Conservation (phyloP, 2,113 vertebrate species). For the Solea solea region DNA sequence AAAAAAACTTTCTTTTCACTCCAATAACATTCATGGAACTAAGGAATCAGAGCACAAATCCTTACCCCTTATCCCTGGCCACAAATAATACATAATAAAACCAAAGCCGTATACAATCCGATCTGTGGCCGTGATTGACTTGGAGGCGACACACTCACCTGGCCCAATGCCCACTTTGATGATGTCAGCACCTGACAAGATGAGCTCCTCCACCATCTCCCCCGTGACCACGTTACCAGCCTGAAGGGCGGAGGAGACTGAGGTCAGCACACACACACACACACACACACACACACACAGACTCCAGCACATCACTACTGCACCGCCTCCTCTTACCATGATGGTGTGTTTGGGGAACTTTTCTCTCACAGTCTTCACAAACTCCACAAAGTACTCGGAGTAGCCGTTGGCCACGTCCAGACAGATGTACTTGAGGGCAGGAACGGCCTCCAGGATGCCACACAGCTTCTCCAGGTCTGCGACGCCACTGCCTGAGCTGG, state of each 20-base stretch:
- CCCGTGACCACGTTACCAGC: conserved; percentile 98
- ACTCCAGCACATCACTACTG: neutral
- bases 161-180: conserved; percentile 99
- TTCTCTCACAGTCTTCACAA: conserved; percentile 90
- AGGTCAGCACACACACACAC: neutral
- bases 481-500: conserved; percentile 91
- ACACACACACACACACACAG: neutral
- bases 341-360: conserved; percentile 96
- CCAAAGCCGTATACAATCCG: too few species aligned
- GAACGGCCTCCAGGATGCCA: conserved; percentile 87
- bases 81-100: too few species aligned
- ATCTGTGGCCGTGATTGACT: neutral
- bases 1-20: too few species aligned
- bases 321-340: conserved; percentile 87
- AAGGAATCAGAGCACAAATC: too few species aligned
- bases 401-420: conserved; percentile 98
- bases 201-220: conserved; percentile 99
- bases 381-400: conserved; percentile 97
- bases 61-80: too few species aligned
- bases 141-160: conserved; percentile 76
- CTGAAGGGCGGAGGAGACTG: conserved; percentile 68
- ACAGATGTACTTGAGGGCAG: conserved; percentile 92
- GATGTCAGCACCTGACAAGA: conserved; percentile 96
- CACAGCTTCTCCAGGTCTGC: conserved; percentile 91
- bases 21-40: too few species aligned